phyloP scores from a whole-genome alignment of 2,888 invertebrate species.

The Sepiola atlantica region DNA sequence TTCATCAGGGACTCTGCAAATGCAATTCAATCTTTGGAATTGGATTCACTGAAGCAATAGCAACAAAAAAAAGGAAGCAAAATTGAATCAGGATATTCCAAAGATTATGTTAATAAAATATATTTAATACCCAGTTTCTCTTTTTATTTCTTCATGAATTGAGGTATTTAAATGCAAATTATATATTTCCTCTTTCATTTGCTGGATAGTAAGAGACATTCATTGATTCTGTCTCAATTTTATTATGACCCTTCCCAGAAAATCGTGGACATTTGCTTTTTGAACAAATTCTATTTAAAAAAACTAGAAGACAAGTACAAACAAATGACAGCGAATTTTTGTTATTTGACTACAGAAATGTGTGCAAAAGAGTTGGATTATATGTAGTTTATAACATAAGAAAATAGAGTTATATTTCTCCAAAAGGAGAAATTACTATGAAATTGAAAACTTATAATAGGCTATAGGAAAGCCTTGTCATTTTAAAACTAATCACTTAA shows the following conservation, averaged over 20 bases:
- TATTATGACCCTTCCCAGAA: background rate
- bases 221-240: conserved; percentile 12
- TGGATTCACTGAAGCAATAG: background rate
- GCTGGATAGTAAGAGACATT: background rate
- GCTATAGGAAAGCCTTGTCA: background rate
- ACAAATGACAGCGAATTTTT: background rate
- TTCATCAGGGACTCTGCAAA: conserved; percentile 14
- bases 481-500: no score
- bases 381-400: background rate
- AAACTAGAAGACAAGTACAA: background rate
- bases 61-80: background rate
- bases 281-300: background rate
- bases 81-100: conserved; percentile 5
- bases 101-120: conserved; percentile 20
- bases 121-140: background rate
- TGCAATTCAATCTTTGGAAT: background rate
- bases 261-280: background rate
- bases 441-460: background rate
- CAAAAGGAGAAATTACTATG: background rate
- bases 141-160: background rate
- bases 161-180: conserved; percentile 32
- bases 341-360: background rate
- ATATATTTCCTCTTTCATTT: conserved; percentile 21
- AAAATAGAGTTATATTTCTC: background rate
- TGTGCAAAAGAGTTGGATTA: background rate